Evolutionary conservation across 2,113 vertebrate species (phyloP), one percentile per base, ranked within the genome.

Genomic region (Bufo bufo): DNA sequence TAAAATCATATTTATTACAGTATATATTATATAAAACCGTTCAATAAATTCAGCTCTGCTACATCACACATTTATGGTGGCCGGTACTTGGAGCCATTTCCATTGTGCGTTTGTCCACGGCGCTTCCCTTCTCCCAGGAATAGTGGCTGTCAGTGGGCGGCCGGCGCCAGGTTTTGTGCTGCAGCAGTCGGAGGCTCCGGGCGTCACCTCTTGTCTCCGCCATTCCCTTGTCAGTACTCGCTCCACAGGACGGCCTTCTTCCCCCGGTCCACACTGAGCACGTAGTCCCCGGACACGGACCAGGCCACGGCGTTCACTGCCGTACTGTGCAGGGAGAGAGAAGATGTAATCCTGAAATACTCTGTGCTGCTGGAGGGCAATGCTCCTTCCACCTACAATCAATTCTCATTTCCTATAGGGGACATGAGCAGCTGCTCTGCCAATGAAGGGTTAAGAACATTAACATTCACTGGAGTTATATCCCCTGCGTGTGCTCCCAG

Each of bases 241-340:
- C 93, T 93, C 97, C 97, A 98, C 72, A 98, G 94, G 61, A 96
- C 96, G 0, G 95, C 95, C 86, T 95, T 93, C 84, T 93, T 89
- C 9, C 93, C 94, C 83, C 94, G 95, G 90, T 97, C 97, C 90
- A 96, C 97, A 6, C 96, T 98, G 85, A 96, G 96, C 11, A 97
- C 91, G 0, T 94, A 95, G 23, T 94, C 92, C 0, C 97, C 97
- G 0, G 96, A 96, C 79, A 87, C 75, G 47, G 95, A 96, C 97
- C 97, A 98, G 79, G 96, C 94, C 90, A 97, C 95, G 0, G 97
- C 96, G 0, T 95, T 96, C 91, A 97, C 91, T 2, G 96, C 91
- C 2, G 94, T 89, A 11, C 97, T 97, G 79, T 52, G 65, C 49
- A 84, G 74, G 13, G 61, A 49, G 10, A 49, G 2, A 19, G 17